These are phyloP conservation scores for Elmis aenea DNA, from an alignment of 2,888 invertebrate genomes.

Conservation along the genomic window DNA sequence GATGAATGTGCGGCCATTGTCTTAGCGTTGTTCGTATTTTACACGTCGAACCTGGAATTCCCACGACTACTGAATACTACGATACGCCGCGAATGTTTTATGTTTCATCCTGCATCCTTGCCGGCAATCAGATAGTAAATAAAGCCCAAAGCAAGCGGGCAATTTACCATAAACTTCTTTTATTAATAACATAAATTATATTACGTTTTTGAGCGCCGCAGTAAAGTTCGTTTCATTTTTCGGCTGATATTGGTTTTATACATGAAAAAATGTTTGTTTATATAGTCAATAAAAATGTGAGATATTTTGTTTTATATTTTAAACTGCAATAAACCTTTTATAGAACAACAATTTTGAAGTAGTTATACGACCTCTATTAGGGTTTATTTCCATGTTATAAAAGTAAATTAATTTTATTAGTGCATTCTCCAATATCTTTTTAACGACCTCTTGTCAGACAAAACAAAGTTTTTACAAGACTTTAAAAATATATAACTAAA, in stretches of 20 bases:
- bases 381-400: conserved; percentile 10
- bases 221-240: too few species aligned
- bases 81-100: too few species aligned
- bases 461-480: conserved; percentile 7
- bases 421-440: conserved; percentile 4
- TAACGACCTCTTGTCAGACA: conserved; percentile 7
- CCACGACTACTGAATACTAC: conserved; percentile 21
- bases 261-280: too few species aligned
- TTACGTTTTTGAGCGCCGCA: too few species aligned
- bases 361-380: conserved; percentile 13
- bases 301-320: conserved; percentile 12
- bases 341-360: conserved; percentile 12
- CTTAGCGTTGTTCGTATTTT: conserved; percentile 29
- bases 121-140: too few species aligned
- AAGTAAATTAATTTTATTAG: conserved; percentile 9
- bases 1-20: conserved; percentile 29
- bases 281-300: too few species aligned
- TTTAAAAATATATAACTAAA: conserved; percentile 9
- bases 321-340: conserved; percentile 12
- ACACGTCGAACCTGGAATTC: conserved; percentile 22
- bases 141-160: too few species aligned
- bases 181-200: too few species aligned
- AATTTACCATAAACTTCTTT: too few species aligned
- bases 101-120: too few species aligned
- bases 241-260: too few species aligned